Evolutionary conservation across 2,113 vertebrate genomes (phyloP).

Genomic region (Bufo gargarizans): DNA sequence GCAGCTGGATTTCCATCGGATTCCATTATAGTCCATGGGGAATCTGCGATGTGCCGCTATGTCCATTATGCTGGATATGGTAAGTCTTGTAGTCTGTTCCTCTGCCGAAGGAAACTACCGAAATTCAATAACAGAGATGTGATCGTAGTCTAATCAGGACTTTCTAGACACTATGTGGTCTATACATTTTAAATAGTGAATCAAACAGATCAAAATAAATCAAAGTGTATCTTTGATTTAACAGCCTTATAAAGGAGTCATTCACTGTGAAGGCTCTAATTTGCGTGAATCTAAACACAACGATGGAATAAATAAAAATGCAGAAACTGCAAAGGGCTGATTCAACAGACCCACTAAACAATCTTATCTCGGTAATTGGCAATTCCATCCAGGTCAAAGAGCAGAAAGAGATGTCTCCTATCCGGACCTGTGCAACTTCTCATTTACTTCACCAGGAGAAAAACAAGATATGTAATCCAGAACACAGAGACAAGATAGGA

Average conservation of each 20-base stretch:
- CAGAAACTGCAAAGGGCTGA: not conserved
- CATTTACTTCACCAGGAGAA: conserved; percentile 2
- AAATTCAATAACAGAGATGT: no score
- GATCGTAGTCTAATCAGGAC: not conserved
- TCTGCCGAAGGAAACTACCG: no score
- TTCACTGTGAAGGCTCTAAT: not conserved
- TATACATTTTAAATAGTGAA: not conserved
- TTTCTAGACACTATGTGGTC: not conserved
- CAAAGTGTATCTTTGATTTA: not conserved
- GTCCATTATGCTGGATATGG: no score
- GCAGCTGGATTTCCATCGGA: no score
- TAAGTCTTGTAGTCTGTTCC: no score
- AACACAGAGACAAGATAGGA: not conserved
- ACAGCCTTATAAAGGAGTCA: not conserved
- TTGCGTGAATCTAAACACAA: not conserved
- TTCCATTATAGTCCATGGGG: no score
- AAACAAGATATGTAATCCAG: not conserved
- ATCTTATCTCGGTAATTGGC: conserved; percentile 9
- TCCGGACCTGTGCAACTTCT: not conserved
- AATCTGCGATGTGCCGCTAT: no score
- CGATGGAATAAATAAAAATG: not conserved
- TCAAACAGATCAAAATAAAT: not conserved
- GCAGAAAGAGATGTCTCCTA: not conserved
- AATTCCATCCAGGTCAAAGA: conserved; percentile 11
- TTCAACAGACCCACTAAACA: not conserved